These are phyloP conservation scores for Criorhina ranunculi DNA, from an alignment of 2,888 invertebrate species.

Conservation along the genomic window DNA sequence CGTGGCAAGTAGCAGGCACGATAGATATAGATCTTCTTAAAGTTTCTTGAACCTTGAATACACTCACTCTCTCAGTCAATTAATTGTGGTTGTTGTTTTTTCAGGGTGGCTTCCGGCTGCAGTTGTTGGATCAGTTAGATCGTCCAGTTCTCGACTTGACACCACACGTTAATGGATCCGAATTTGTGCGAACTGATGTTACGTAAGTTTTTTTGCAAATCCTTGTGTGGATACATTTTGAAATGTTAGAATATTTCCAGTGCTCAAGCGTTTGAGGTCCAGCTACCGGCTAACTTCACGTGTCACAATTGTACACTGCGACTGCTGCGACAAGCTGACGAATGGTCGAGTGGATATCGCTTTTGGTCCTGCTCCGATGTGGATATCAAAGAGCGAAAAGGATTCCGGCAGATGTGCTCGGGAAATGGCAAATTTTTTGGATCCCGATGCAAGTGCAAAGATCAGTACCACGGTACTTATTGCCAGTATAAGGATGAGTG, in stretches of 20 bases:
- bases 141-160: conserved; percentile 93
- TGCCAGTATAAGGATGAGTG: conserved; percentile 97
- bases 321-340: conserved; percentile 94
- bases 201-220: conserved; percentile 88
- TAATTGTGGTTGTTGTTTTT: conserved; percentile 77
- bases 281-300: conserved; percentile 91
- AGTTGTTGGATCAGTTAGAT: conserved; percentile 93
- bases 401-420: conserved; percentile 93
- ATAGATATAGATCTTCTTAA: conserved; percentile 37
- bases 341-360: conserved; percentile 93
- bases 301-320: conserved; percentile 96
- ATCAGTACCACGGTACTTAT: conserved; percentile 91
- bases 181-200: conserved; percentile 92
- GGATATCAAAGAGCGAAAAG: conserved; percentile 91
- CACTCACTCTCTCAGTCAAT: background rate
- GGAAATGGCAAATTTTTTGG: conserved; percentile 92
- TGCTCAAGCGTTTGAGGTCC: conserved; percentile 92
- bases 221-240: background rate
- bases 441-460: conserved; percentile 92
- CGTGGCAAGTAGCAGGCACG: conserved; percentile 14
- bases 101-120: conserved; percentile 96
- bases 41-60: conserved; percentile 48
- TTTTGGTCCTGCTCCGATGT: conserved; percentile 99
- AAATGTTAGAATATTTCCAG: conserved; percentile 85
- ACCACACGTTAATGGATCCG: conserved; percentile 91